These are phyloP conservation scores for Thymelicus acteon DNA, from an alignment of 2,888 invertebrate species.

Conservation along the genomic window DNA sequence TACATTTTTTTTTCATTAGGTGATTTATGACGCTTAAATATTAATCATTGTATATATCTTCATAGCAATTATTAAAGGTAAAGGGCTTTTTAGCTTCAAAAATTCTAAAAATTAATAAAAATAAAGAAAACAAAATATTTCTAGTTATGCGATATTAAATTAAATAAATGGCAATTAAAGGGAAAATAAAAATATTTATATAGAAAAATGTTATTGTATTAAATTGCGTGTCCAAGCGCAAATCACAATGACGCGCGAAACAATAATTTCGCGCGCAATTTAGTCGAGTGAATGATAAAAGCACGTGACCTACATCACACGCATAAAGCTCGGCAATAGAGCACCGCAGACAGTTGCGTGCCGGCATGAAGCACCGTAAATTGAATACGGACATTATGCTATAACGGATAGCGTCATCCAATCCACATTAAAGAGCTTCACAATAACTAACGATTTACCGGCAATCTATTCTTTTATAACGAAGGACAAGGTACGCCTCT, in stretches of 20 bases:
- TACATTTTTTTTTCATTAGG: neutral
- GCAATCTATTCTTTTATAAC: slow-evolving; percentile 81
- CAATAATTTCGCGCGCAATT: slow-evolving; percentile 47
- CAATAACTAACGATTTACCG: slow-evolving; percentile 82
- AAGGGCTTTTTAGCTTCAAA: no score
- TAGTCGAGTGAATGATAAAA: slow-evolving; percentile 59
- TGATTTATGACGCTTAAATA: no score
- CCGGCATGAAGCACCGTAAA: slow-evolving; percentile 70
- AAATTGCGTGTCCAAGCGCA: no score
- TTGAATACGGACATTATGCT: slow-evolving; percentile 73
- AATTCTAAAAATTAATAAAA: no score
- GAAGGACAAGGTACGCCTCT: slow-evolving; percentile 76
- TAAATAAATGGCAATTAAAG: no score
- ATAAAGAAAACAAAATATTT: no score
- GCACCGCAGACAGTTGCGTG: slow-evolving; percentile 72
- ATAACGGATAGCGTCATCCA: slow-evolving; percentile 67
- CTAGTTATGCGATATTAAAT: no score
- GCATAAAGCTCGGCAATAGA: slow-evolving; percentile 57
- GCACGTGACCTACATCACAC: slow-evolving; percentile 72
- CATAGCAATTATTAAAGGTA: no score
- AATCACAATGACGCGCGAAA: slow-evolving; percentile 52
- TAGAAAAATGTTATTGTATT: no score
- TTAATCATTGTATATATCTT: no score
- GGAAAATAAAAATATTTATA: no score
- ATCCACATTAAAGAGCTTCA: slow-evolving; percentile 76